Evolutionary conservation across 2,113 vertebrate genomes (phyloP), one percentile per base, ranked within the genome.

Genomic region (Dromas ardeola): DNA sequence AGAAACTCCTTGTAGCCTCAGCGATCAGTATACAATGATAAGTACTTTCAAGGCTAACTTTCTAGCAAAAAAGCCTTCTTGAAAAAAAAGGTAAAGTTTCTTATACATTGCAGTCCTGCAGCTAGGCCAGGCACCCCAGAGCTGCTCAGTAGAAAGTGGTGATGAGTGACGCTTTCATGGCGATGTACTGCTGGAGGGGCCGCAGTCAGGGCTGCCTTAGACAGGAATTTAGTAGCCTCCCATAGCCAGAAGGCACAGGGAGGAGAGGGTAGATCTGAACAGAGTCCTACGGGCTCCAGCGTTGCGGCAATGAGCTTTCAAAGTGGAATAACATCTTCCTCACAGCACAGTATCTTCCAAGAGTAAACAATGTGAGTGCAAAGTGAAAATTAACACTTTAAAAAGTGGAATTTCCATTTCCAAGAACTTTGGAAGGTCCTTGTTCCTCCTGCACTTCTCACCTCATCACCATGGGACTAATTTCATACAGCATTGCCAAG

Each of bases 391-490:
- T 59, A 96, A 62, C 42, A 61, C 45, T 95, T 96, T 14, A 66
- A 85, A 58, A 93, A 95, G 43, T 15, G 15, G n/a, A 56, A 78
- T 90, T 95, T 90, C 69, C 65, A 90, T 91, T 97, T 95, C 81
- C 32, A 84, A 95, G n/a, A 83, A 3, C 32, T 86, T 59, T 55
- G 32, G 66, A 87, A 93, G 81, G 42, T 84, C 59, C 63, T 81
- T 34, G 32, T 58, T 91, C 86, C 62, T 94, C 49, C 71, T 78
- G 55, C 8, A 71, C 74, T 91, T 79, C 70, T 91, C 84, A 77
- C 86, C 53, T 87, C 43, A 83, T 86, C 83, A 82, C 56, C 25
- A 0, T 11, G 72, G 79, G 87, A 88, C 63, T 91, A 59, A 79
- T 97, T 88, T 90, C 81, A 61, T 36, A 79, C 49, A 88, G 38